Percentiles rank a stretch among this genome's conserved stretches.
phyloP scores from a whole-genome alignment of 2,888 invertebrate genomes.

The Metallyticus violacea region DNA sequence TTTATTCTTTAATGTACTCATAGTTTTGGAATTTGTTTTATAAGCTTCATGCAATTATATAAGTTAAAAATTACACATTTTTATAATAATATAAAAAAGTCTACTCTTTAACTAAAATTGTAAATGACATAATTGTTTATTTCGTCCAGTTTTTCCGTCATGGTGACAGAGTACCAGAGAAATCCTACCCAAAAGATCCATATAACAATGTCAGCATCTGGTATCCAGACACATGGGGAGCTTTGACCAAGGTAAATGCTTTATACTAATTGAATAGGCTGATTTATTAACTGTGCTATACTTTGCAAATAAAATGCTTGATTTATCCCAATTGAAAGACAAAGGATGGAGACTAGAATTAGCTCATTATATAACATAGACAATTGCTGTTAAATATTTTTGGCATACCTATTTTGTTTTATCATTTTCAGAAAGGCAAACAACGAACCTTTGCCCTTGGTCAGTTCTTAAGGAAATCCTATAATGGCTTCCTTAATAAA shows the following conservation, averaged over 20 bases:
- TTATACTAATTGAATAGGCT: background rate
- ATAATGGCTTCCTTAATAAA: background rate
- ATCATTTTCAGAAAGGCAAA: background rate
- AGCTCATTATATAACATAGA: no score
- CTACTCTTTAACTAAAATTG: no score
- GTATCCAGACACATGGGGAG: slow-evolving; percentile 73
- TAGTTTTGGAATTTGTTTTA: no score
- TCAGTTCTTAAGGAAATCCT: background rate
- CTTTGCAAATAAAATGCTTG: background rate
- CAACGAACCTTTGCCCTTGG: background rate
- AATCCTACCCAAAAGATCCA: slow-evolving; percentile 76
- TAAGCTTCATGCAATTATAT: no score
- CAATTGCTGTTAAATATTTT: no score
- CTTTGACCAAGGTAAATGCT: slow-evolving; percentile 69
- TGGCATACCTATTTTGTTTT: no score
- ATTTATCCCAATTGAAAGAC: no score
- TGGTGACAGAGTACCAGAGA: slow-evolving; percentile 76
- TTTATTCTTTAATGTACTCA: no score
- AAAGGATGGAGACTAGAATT: no score
- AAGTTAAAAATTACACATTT: no score
- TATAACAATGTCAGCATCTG: slow-evolving; percentile 66
- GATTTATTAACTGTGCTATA: background rate
- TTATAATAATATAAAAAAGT: no score
- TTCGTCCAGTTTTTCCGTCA: slow-evolving; percentile 70
- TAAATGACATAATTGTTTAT: background rate